phyloP scores from a whole-genome alignment of 2,797 vertebrate genomes.

The Myiotriccus ornatus region DNA sequence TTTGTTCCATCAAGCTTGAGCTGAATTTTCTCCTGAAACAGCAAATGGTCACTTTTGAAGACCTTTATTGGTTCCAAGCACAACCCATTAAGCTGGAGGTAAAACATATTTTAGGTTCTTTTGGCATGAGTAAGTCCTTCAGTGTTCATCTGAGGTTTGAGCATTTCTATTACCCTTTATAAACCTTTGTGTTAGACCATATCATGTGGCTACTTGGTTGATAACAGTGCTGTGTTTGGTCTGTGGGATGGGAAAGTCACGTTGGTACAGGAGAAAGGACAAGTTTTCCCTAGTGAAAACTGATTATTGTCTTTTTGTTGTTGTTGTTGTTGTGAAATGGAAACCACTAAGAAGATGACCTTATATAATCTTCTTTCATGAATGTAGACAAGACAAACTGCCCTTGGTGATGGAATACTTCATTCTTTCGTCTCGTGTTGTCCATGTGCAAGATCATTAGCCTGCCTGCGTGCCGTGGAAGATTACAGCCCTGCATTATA shows the following conservation, averaged over 20 bases:
- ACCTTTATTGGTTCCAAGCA: neutral
- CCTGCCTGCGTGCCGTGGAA: neutral
- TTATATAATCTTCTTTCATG: neutral
- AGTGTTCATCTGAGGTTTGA: neutral
- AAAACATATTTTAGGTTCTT: neutral
- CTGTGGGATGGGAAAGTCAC: neutral
- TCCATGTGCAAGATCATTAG: neutral
- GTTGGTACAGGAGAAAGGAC: neutral
- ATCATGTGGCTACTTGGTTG: neutral
- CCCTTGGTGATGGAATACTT: neutral
- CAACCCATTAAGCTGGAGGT: neutral
- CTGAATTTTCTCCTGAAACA: neutral
- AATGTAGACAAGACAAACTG: slow-evolving; percentile 25
- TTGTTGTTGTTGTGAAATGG: neutral
- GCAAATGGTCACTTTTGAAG: neutral
- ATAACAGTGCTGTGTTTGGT: neutral
- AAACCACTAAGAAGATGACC: slow-evolving; percentile 21
- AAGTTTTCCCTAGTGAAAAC: neutral
- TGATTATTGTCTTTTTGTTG: neutral
- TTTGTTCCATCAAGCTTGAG: neutral
- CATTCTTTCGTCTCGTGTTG: neutral
- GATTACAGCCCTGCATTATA: neutral
- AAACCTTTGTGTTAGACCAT: neutral
- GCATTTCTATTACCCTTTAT: neutral
- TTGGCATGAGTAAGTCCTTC: neutral